Evolutionary conservation across 2,113 vertebrate species (phyloP).

Genomic region (Ibidorhyncha struthersii): DNA sequence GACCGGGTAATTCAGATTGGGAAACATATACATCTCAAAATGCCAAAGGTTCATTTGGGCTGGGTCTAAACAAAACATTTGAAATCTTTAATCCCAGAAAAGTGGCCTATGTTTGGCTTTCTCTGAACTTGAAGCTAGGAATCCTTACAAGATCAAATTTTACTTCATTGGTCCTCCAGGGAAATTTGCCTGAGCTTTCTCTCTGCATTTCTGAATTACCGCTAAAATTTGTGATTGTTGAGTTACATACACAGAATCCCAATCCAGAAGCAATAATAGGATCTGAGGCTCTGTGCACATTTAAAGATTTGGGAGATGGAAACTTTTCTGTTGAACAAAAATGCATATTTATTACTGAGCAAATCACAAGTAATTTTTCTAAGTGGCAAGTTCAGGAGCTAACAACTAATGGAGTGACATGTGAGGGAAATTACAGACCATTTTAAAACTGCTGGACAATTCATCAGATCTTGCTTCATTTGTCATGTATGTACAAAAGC

Average conservation of each 20-base stretch:
- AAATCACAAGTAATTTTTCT: slow-evolving; percentile 46
- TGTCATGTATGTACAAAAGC: slow-evolving; percentile 19
- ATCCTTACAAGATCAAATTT: not conserved
- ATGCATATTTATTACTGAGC: not conserved
- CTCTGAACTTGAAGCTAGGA: not conserved
- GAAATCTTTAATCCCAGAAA: not conserved
- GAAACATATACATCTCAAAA: not conserved
- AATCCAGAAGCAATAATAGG: not conserved
- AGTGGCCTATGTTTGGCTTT: not conserved
- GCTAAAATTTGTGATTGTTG: not conserved
- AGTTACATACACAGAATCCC: not conserved
- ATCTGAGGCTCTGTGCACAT: not conserved
- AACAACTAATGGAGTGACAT: slow-evolving; percentile 33
- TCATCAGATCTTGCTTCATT: slow-evolving; percentile 55
- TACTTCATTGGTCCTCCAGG: not conserved
- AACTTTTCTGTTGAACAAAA: slow-evolving; percentile 5
- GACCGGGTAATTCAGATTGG: not conserved
- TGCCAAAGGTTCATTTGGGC: not conserved
- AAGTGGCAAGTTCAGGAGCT: slow-evolving; percentile 8
- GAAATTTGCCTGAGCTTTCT: not conserved
- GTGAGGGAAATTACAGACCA: slow-evolving; percentile 32
- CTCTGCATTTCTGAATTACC: not conserved
- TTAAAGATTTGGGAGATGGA: not conserved
- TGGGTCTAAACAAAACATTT: not conserved
- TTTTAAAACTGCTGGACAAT: slow-evolving; percentile 22